A percentile compares a stretch with the other conserved stretches of the same genome.
These are phyloP conservation scores for Bombus confusus DNA, from an alignment of 1,140 invertebrate species.

Conservation along the genomic window DNA sequence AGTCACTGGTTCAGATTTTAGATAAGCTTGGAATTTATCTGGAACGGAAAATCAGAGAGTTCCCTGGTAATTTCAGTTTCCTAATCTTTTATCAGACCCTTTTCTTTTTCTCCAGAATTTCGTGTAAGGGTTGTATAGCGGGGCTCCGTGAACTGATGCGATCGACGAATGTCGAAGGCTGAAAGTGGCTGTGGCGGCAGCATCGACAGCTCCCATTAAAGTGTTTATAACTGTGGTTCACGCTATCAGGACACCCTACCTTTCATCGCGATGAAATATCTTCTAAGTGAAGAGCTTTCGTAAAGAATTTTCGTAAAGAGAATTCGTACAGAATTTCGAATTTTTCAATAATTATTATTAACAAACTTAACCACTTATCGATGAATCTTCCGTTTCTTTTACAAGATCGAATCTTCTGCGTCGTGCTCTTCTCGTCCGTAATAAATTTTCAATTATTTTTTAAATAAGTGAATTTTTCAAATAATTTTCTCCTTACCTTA, in stretches of 20 bases:
- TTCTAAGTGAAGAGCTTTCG: not conserved
- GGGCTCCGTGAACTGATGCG: not conserved
- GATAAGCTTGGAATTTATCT: not conserved
- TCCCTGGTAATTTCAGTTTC: slow-evolving; percentile 6
- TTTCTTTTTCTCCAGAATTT: not conserved
- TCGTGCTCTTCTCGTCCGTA: too few species aligned
- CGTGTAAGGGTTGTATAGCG: slow-evolving; percentile 1
- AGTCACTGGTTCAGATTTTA: slow-evolving; percentile 16
- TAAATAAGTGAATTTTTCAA: too few species aligned
- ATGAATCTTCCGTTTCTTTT: too few species aligned
- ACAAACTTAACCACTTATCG: too few species aligned
- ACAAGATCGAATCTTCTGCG: too few species aligned
- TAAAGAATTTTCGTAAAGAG: too few species aligned
- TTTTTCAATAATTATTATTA: too few species aligned
- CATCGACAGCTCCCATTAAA: slow-evolving; percentile 30
- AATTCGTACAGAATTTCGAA: too few species aligned
- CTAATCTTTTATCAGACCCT: not conserved
- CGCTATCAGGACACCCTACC: slow-evolving; percentile 26
- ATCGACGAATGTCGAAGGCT: slow-evolving; percentile 23
- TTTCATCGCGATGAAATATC: slow-evolving; percentile 16
- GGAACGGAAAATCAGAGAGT: not conserved
- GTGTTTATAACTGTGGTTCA: slow-evolving; percentile 46
- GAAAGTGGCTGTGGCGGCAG: slow-evolving; percentile 28
- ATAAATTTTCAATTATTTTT: too few species aligned
- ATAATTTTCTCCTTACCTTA: too few species aligned